Evolutionary conservation across 2,888 invertebrate genomes (phyloP), one percentile per base, ranked within the genome.

Genomic region (Drosophila recens): DNA sequence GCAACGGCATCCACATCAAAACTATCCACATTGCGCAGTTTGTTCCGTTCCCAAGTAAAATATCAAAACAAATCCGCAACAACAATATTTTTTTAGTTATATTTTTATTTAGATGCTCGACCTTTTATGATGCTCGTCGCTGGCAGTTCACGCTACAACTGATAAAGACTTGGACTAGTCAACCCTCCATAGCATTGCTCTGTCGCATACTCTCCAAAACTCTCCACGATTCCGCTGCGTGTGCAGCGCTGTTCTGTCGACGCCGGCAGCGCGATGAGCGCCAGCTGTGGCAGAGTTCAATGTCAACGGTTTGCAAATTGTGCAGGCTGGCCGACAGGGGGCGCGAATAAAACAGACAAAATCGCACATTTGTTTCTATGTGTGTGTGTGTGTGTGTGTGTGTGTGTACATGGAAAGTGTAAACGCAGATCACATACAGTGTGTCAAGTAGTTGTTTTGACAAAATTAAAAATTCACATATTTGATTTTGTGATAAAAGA

Each of bases 211-310:
- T 72, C 75, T 70, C 56, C 67, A 67, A 67, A 65, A 65, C 57
- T 51, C 79, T 75, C 76, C 76, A 73, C 68, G 52, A 57, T 57
- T 43, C 34, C 13, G 54, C 53, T 11, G 54, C 65, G 48, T 48
- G 38, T 1, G 17, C 17, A 1, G 17, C 20, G 20, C 20, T 20
- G 20, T 20, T 20, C 20, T 20, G 46, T 34, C 49, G 33, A 33
- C 43, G 51, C 46, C 53, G 46, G 15, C 45, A 58, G 73, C 58
- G 73, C 58, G 73, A 59, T 67, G 59, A 58, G 63, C 61, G 61
- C 56, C 67, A 65, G 61, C 72, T 58, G 67, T 53, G 70, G 54
- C 52, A 67, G 77, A 83, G 84, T 88, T 84, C 84, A 84, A 89
- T 84, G 84, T 74, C 84, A 80, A 72, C 38, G 70, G 69, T 70